These are phyloP conservation scores for Spodoptera littoralis DNA, from an alignment of 2,888 invertebrate genomes.

Conservation along the genomic window DNA sequence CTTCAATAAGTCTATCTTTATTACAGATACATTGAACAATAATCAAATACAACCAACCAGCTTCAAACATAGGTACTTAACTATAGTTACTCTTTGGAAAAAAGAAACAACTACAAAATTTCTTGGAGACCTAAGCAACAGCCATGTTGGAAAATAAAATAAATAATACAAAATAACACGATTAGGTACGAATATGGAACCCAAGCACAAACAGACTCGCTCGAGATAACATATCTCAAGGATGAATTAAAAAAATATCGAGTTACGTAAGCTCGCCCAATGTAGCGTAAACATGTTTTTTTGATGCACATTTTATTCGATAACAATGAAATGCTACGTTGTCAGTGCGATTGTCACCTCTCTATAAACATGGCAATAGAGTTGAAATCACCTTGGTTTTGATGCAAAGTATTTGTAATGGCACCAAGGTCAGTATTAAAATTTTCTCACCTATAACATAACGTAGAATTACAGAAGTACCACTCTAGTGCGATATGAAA, in stretches of 20 bases:
- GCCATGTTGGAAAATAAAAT: constrained; percentile 5
- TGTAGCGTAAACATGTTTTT: constrained; percentile 70
- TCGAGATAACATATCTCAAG: constrained; percentile 72
- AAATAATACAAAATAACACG: constrained; percentile 18
- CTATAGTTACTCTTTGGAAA: no score
- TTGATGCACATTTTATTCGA: constrained; percentile 56
- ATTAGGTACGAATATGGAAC: constrained; percentile 41
- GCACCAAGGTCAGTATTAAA: constrained; percentile 46
- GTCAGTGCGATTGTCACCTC: not conserved
- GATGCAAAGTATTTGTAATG: constrained; percentile 13
- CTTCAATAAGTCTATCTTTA: no score
- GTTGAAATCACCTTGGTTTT: constrained; percentile 18
- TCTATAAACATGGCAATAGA: constrained; percentile 11
- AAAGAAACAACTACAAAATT: no score
- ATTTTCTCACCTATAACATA: constrained; percentile 44
- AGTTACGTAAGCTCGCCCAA: constrained; percentile 60
- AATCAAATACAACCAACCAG: no score
- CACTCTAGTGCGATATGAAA: constrained; percentile 23
- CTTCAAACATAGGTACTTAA: no score
- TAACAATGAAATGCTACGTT: constrained; percentile 34
- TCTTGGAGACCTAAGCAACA: no score
- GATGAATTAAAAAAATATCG: constrained; percentile 69
- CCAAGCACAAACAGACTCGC: constrained; percentile 44
- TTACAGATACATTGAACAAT: no score
- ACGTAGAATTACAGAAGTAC: constrained; percentile 25